These are phyloP conservation scores for Euura saliciscinereae DNA, from an alignment of 1,140 invertebrate genomes.

Conservation along the genomic window DNA sequence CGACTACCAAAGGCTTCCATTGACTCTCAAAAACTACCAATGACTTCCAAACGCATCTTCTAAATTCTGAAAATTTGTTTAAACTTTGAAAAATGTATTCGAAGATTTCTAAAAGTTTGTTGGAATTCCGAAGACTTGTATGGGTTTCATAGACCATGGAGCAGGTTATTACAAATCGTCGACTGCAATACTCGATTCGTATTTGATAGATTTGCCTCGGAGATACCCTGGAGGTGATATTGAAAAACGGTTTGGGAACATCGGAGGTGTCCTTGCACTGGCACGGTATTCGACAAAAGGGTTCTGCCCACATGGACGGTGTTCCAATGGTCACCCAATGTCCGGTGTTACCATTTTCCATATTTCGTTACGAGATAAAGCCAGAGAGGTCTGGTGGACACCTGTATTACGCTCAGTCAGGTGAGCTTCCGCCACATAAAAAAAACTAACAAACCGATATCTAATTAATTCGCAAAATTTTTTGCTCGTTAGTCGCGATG, in stretches of 20 bases:
- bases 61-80: not conserved
- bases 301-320: constrained; percentile 64
- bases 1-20: no score
- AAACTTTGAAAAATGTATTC: no score
- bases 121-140: not conserved
- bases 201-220: constrained; percentile 71
- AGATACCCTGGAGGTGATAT: constrained; percentile 69
- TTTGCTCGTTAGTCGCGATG: not conserved
- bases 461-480: no score
- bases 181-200: no score
- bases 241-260: constrained; percentile 62
- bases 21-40: no score
- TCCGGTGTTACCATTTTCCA: constrained; percentile 60
- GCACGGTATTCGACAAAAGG: constrained; percentile 48
- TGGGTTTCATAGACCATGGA: no score
- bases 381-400: constrained; percentile 63
- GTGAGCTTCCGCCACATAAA: constrained; percentile 40
- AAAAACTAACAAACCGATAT: not conserved
- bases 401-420: constrained; percentile 67
- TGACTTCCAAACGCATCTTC: no score
- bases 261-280: constrained; percentile 49
- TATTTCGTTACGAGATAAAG: constrained; percentile 61
- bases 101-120: not conserved
- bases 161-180: no score
- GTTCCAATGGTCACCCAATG: constrained; percentile 68